Evolutionary conservation across 2,113 vertebrate species (phyloP).

Genomic region (Phalacrocorax brasilianus): DNA sequence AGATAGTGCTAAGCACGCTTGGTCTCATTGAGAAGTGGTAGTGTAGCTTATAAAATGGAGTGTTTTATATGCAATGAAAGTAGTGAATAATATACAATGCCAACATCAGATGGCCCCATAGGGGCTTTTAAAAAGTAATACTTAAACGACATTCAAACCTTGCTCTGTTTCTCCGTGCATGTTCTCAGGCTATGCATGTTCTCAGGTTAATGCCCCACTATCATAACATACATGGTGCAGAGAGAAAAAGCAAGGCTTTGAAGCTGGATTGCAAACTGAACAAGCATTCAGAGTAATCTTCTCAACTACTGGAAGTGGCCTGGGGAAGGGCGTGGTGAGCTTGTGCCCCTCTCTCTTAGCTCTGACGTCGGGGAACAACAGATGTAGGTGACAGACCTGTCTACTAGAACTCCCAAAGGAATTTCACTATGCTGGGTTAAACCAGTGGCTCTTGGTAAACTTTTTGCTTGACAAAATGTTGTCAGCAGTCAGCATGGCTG

Average conservation of each 20-base stretch:
- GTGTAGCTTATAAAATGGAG: slow-evolving; percentile 27
- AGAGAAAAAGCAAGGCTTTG: background rate
- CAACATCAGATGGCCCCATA: slow-evolving; percentile 22
- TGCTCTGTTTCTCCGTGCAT: background rate
- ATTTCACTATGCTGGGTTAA: slow-evolving; percentile 14
- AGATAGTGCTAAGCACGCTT: slow-evolving; percentile 71
- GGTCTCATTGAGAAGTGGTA: slow-evolving; percentile 45
- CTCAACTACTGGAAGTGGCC: background rate
- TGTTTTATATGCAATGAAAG: slow-evolving; percentile 49
- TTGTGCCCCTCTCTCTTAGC: background rate
- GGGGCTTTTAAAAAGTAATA: slow-evolving; percentile 21
- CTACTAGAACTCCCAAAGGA: slow-evolving; percentile 8
- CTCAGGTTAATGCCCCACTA: background rate
- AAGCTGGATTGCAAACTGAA: background rate
- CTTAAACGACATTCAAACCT: background rate
- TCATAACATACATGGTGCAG: background rate
- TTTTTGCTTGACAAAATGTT: background rate
- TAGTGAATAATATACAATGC: slow-evolving; percentile 9
- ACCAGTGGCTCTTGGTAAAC: background rate
- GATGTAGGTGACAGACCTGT: background rate
- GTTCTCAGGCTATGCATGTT: background rate
- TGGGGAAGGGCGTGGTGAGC: background rate
- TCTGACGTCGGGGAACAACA: background rate
- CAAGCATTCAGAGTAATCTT: background rate
- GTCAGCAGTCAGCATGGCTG: background rate